Base-by-base conservation (phyloP, 2,797 vertebrate species). In the Manis pentadactyla region DNA sequence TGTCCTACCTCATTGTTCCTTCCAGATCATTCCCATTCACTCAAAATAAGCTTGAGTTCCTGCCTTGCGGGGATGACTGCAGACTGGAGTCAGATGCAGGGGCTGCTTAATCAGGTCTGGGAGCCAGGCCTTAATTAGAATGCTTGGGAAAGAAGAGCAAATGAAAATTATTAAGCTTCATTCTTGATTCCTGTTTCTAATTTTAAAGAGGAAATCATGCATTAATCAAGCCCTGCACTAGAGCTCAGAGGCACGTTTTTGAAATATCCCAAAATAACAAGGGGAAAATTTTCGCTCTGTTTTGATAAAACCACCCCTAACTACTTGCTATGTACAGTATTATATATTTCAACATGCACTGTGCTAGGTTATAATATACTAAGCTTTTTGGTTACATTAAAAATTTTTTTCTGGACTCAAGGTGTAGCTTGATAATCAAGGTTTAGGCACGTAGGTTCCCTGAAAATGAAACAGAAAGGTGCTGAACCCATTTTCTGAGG, bases 191-290 rank as follows among this genome's bases (percentile, higher is more conserved):
- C 98, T 99, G 98, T 98, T 99, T 99, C 98, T 98, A 98, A 99
- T 99, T 98, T 99, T 98, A 98, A 98, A 98, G 97, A 98, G 98
- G 98, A 99, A 99, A 98, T 98, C 98, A 98, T 97, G 97, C 98
- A 99, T 99, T 98, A 98, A 99, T 99, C 98, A 99, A 98, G 97
- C 81, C 55, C 83, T 97, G 95, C 89, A 96, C 96, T 97, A 96
- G 95, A 98, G 97, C 98, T 98, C 85, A 97, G 97, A 98, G 97
- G 95, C 82, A 94, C 18, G 14, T 98, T 98, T 98, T 97, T 97
- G 95, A 98, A 98, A 98, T 96, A 98, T 96, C 97, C 96, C 97
- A 98, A 98, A 98, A 98, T 97, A 98, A 98, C 96, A 98, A 95
- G 63, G 93, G 98, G 96, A 97, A 98, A 98, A 97, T 98, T 97